Conservation (phyloP, 2,797 vertebrate genomes). For the Darevskia mixta region DNA sequence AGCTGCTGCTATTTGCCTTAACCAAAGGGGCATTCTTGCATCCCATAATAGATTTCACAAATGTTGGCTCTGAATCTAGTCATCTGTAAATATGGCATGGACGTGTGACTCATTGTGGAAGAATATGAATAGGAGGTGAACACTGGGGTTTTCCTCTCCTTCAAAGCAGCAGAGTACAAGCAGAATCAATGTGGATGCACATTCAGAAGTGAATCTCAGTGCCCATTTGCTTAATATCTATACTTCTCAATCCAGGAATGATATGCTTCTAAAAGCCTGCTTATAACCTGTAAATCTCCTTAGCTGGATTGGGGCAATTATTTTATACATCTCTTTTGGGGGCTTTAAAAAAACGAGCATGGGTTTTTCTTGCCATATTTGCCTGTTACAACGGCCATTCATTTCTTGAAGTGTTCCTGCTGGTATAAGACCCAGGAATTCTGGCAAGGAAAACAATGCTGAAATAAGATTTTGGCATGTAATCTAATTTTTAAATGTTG, state of each 20-base stretch:
- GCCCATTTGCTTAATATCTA: not conserved
- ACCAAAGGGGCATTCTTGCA: too few relatives aligned
- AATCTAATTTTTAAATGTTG: constrained; percentile 46
- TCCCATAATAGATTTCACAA: not conserved
- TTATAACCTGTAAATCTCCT: not conserved
- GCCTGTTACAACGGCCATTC: not conserved
- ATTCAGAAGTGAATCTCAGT: not conserved
- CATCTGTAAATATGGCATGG: too few relatives aligned
- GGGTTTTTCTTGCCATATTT: not conserved
- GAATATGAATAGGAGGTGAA: not conserved
- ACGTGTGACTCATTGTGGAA: too few relatives aligned
- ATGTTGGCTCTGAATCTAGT: not conserved
- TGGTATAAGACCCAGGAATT: not conserved
- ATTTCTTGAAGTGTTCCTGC: not conserved
- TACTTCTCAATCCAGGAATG: not conserved
- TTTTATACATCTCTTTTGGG: not conserved
- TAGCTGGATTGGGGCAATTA: too few relatives aligned
- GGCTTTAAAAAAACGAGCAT: not conserved
- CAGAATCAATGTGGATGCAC: not conserved
- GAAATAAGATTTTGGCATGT: constrained; percentile 14
- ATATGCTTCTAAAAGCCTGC: not conserved
- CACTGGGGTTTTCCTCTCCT: not conserved
- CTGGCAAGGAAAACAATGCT: constrained; percentile 11
- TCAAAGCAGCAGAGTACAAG: not conserved
- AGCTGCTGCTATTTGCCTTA: too few relatives aligned